Evolutionary conservation across 2,797 vertebrate species (phyloP).

Genomic region (Poecilia velifera): DNA sequence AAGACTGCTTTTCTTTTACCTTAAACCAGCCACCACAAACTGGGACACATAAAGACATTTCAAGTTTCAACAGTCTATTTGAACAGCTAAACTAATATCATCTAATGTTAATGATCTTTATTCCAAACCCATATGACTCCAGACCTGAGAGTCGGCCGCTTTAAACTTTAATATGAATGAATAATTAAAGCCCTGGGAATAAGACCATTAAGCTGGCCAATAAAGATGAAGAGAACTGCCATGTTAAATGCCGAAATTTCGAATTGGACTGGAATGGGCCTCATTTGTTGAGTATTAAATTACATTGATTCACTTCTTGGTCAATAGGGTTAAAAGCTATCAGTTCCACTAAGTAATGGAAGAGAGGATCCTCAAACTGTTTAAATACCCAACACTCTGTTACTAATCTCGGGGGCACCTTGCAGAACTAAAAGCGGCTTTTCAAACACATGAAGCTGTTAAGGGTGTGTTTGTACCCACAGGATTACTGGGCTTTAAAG

Average conservation of each 20-base stretch:
- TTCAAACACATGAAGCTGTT: constrained; percentile 37
- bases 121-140: constrained; percentile 58
- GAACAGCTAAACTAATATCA: constrained; percentile 56
- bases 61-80: constrained; percentile 22
- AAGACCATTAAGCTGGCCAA: constrained; percentile 69
- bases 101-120: constrained; percentile 64
- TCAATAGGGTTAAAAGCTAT: constrained; percentile 58
- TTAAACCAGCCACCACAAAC: not conserved
- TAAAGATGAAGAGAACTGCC: constrained; percentile 70
- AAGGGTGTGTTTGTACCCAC: constrained; percentile 37
- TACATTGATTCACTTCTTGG: constrained; percentile 45
- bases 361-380: constrained; percentile 9
- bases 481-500: constrained; percentile 40
- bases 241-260: constrained; percentile 64
- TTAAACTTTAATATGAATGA: constrained; percentile 77
- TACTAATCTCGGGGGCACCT: constrained; percentile 34
- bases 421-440: constrained; percentile 25
- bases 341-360: constrained; percentile 23
- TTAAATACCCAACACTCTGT: constrained; percentile 18
- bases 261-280: constrained; percentile 43
- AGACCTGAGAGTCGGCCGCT: constrained; percentile 53
- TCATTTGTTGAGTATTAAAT: constrained; percentile 55
- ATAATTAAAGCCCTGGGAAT: constrained; percentile 78
- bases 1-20: not conserved
- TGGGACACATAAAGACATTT: constrained; percentile 11